Conservation (phyloP, 2,113 vertebrate genomes). For the Tamias sibiricus region DNA sequence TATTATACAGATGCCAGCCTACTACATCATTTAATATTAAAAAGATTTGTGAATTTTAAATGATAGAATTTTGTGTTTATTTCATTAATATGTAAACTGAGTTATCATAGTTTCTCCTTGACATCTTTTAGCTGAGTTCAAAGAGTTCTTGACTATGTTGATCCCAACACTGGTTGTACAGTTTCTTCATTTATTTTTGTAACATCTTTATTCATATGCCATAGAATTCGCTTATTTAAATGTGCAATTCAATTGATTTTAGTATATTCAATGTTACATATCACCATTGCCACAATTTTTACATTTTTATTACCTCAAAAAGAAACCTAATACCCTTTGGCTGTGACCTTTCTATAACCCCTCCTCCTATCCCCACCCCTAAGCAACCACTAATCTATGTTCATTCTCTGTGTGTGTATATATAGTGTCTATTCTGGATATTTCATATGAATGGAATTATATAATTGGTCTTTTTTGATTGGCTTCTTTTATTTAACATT, state of each 20-base stretch:
- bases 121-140: not conserved
- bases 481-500: conserved; percentile 31
- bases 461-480: no score
- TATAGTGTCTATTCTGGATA: not conserved
- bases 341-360: not conserved
- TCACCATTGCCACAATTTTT: not conserved
- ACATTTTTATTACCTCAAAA: not conserved
- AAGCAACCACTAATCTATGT: not conserved
- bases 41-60: conserved; percentile 45
- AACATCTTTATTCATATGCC: conserved; percentile 33
- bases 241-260: not conserved
- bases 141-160: not conserved
- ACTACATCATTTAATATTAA: conserved; percentile 5
- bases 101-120: not conserved
- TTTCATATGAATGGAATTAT: not conserved
- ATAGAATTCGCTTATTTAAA: not conserved
- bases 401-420: not conserved
- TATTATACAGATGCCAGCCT: not conserved
- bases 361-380: not conserved
- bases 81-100: conserved; percentile 45
- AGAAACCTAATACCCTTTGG: not conserved
- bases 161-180: not conserved
- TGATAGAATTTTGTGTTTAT: conserved; percentile 49
- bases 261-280: not conserved
- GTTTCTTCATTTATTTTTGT: conserved; percentile 5